These are phyloP conservation scores for Muschampia plurimacula DNA, from an alignment of 2,888 invertebrate genomes.

Conservation along the genomic window DNA sequence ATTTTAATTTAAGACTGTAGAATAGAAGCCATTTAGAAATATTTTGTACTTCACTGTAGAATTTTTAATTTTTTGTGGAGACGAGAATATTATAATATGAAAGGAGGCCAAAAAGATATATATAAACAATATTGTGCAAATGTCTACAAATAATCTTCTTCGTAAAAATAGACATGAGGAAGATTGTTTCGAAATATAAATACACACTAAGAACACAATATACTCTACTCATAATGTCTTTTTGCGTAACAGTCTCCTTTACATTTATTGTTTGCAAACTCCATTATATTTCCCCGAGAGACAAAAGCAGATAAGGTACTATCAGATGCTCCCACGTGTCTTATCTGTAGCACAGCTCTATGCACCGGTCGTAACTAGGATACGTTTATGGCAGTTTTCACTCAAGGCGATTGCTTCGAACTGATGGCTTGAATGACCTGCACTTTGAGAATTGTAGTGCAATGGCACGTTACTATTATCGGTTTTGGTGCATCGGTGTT, in stretches of 20 bases:
- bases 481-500: slow-evolving; percentile 15
- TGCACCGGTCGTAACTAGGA: slow-evolving; percentile 49
- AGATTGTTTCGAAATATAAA: too few relatives aligned
- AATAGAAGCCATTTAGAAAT: too few relatives aligned
- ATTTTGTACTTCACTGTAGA: too few relatives aligned
- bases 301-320: neutral
- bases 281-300: neutral
- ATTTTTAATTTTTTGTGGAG: too few relatives aligned
- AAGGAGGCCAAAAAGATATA: too few relatives aligned
- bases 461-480: slow-evolving; percentile 65
- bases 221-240: too few relatives aligned
- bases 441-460: slow-evolving; percentile 61
- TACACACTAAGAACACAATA: too few relatives aligned
- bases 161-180: too few relatives aligned
- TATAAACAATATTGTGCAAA: too few relatives aligned
- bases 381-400: slow-evolving; percentile 82
- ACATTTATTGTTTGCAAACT: neutral
- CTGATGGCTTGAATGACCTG: slow-evolving; percentile 63
- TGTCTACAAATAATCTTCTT: too few relatives aligned
- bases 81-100: too few relatives aligned
- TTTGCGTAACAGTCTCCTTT: neutral
- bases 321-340: neutral
- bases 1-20: too few relatives aligned
- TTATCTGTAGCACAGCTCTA: slow-evolving; percentile 51
- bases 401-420: slow-evolving; percentile 78